Conservation (phyloP, 2,888 invertebrate genomes). For the Drosophila demipolita region DNA sequence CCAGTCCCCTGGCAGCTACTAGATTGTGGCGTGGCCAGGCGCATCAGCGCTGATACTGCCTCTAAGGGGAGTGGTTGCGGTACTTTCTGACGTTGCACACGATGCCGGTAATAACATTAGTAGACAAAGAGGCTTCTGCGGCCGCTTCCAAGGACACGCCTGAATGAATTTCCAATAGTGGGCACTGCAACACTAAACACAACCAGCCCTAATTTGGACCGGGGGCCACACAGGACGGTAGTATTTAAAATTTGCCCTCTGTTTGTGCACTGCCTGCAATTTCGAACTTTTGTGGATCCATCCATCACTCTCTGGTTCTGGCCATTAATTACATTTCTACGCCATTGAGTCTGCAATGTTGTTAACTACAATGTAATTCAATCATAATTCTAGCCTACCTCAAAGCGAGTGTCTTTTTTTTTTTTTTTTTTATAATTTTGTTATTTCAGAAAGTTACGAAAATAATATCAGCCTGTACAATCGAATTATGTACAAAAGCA, state of each 20-base stretch:
- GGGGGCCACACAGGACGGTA: not conserved
- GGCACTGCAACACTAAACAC: slow-evolving; percentile 10
- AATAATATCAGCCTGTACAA: not conserved
- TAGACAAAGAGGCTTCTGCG: slow-evolving; percentile 31
- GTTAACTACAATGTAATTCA: slow-evolving; percentile 1
- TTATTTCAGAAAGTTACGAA: not conserved
- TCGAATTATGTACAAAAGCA: no score
- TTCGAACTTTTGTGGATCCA: not conserved
- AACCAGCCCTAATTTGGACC: slow-evolving; percentile 2
- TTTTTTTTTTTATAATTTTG: not conserved
- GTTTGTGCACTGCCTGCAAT: slow-evolving; percentile 4
- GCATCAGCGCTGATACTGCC: slow-evolving; percentile 15
- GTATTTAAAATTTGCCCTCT: not conserved
- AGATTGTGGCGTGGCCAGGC: slow-evolving; percentile 39
- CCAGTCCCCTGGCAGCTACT: slow-evolving; percentile 24
- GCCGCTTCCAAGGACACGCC: slow-evolving; percentile 56
- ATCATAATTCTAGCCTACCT: not conserved
- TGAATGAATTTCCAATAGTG: slow-evolving; percentile 17
- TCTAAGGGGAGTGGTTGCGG: not conserved
- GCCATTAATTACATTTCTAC: slow-evolving; percentile 36
- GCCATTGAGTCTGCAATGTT: slow-evolving; percentile 7
- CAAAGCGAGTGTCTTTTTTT: not conserved
- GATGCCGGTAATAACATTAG: slow-evolving; percentile 19
- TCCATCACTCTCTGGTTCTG: slow-evolving; percentile 3
- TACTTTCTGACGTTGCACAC: slow-evolving; percentile 1